Evolutionary conservation across 2,888 invertebrate species (phyloP).

Genomic region (Volucella inflata): DNA sequence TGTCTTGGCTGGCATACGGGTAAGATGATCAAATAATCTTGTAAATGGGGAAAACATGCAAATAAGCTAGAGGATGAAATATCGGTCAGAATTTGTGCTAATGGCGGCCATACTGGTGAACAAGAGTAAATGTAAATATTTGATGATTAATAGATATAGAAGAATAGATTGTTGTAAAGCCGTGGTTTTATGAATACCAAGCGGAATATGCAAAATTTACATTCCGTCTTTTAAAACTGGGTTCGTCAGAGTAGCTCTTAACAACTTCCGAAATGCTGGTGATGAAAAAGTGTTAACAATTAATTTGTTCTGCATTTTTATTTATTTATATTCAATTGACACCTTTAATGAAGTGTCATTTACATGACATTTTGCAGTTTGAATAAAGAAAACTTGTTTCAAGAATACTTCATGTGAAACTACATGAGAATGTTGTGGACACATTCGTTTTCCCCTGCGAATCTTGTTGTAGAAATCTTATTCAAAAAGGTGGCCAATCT

Average conservation of each 20-base stretch:
- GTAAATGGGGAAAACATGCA: slow-evolving; percentile 58
- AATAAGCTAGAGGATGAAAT: slow-evolving; percentile 44
- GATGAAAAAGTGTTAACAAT: neutral
- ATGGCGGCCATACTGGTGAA: slow-evolving; percentile 12
- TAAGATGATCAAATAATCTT: slow-evolving; percentile 11
- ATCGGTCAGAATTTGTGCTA: slow-evolving; percentile 54
- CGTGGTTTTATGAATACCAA: slow-evolving; percentile 9
- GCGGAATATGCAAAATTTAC: neutral
- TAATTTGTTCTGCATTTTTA: no score
- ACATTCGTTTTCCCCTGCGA: no score
- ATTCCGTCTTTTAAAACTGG: neutral
- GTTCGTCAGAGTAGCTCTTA: neutral
- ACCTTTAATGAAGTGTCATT: no score
- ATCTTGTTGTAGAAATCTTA: no score
- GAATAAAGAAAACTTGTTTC: no score
- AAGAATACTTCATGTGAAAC: no score
- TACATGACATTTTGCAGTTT: no score
- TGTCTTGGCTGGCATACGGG: slow-evolving; percentile 30
- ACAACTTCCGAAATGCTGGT: neutral
- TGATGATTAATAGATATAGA: slow-evolving; percentile 22
- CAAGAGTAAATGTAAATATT: neutral
- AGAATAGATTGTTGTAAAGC: slow-evolving; percentile 17
- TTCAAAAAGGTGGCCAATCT: no score
- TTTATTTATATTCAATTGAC: no score
- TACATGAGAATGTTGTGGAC: no score